Base-by-base conservation (phyloP, 2,113 vertebrate species). In the Nothocercus julius region DNA sequence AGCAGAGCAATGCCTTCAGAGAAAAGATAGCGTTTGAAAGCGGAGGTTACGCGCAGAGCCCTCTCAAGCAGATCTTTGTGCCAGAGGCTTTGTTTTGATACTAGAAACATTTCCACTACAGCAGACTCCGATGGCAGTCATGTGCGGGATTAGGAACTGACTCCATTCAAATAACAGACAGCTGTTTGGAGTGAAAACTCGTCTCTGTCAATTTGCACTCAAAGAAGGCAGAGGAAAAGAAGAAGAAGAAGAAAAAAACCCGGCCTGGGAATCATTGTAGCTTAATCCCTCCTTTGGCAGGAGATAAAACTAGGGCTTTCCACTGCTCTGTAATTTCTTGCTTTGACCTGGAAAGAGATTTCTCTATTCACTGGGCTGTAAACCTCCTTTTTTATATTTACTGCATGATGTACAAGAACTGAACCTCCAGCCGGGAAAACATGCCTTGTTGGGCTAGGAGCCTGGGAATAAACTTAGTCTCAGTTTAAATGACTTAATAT, bases 131-230 rank as follows among this genome's bases (percentile, higher is more conserved):
- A 94, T 96, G 95, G 96, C 96, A 96, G 93, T 91, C 92, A 97
- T 94, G 87, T 93, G 95, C 83, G 22, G 96, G 96, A 97, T 97
- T 97, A 97, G 97, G 85, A 91, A 96, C 95, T 97, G 97, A 96
- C 95, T 97, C 97, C 94, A 94, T 97, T 97, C 92, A 97, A 96
- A 97, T 96, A 97, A 92, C 96, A 97, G 96, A 93, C 97, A 97
- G 97, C 97, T 97, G 97, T 95, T 97, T 94, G 96, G 96, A 97
- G 93, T 91, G 94, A 95, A 96, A 95, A 96, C 90, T 94, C 87
- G 59, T 97, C 96, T 97, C 95, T 94, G 93, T 87, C 96, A 96
- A 94, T 97, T 96, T 95, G 81, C 87, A 87, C 86, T 97, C 97
- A 97, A 96, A 97, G 92, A 93, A 93, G 89, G 87, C 82, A 97